Base-by-base conservation (phyloP, 1,140 invertebrate species). In the Cephus cinctus region DNA sequence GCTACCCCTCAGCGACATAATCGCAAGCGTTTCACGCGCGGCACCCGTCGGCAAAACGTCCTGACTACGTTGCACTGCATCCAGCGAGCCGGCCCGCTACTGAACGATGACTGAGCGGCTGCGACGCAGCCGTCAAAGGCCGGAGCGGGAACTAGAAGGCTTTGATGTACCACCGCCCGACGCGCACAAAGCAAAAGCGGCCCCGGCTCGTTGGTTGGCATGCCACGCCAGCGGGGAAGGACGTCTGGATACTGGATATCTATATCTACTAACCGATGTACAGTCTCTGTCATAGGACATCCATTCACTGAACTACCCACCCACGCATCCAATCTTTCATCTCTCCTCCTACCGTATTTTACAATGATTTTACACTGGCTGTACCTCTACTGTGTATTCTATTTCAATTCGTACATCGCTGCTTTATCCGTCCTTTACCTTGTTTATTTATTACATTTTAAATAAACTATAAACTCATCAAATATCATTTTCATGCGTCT, bases 111-210 rank as follows among this genome's bases (percentile, higher is more conserved):
- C 70, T 75, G 69, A 75, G 57, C 63, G 65, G 63, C 63, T 62
- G 64, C 69, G 65, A 73, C 65, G 65, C 69, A 67, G 54, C 66
- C 70, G 65, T 73, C 71, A 74, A 76, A 73, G 69, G 69, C 71
- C 63, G 64, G 64, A 67, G 65, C 66, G 69, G 64, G 60, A 70
- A 70, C 70, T 68, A 63, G 63, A 70, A 67, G 64, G 71, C 71
- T 75, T 75, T 73, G 71, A 75, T 74, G 69, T 75, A 67, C 66
- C 69, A 65, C 66, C 65, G 56, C 64, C 69, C 68, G 69, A 60
- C 64, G 71, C 71, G 67, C 71, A 73, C 70, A 73, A 73, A 73
- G 71, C 69, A 65, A 71, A 69, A 71, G 67, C 70, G 56, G 61
- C 62, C 58, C 59, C 65, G 63, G 63, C 59, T 61, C 65, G 66